Evolutionary conservation across 2,113 vertebrate genomes (phyloP).

Genomic region (Hemichromis elongatus): DNA sequence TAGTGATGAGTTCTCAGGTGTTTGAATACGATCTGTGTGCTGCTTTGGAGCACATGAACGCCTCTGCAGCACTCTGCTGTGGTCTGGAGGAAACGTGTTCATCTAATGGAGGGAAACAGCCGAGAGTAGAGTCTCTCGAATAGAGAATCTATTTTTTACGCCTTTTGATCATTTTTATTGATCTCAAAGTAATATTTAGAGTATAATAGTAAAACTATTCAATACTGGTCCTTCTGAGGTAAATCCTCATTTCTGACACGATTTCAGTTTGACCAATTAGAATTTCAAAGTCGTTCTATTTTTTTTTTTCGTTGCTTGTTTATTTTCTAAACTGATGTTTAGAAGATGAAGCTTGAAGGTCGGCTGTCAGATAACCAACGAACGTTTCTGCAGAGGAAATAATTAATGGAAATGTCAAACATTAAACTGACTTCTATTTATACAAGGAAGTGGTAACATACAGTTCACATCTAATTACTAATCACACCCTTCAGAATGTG

Average conservation of each 20-base stretch:
- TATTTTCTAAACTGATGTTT: neutral
- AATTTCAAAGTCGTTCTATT: neutral
- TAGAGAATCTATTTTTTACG: too few species aligned
- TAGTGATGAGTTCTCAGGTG: neutral
- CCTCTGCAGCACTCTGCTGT: neutral
- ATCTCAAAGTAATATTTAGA: constrained; percentile 49
- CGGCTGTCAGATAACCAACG: neutral
- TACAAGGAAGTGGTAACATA: neutral
- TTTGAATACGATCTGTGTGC: neutral
- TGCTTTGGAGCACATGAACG: neutral
- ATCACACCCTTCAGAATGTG: constrained; percentile 35
- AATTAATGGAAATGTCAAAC: constrained; percentile 9
- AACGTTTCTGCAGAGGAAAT: neutral
- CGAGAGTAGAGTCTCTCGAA: too few species aligned
- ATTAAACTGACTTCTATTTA: constrained; percentile 2
- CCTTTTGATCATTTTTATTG: constrained; percentile 30
- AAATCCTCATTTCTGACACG: constrained; percentile 14
- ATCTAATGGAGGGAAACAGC: neutral
- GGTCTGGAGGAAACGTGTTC: neutral
- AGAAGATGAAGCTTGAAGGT: neutral
- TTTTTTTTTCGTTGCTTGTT: neutral
- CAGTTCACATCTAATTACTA: constrained; percentile 23
- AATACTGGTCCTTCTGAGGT: constrained; percentile 25
- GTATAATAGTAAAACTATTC: constrained; percentile 7
- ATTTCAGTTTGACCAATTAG: neutral